Conservation (phyloP, 2,113 vertebrate species). For the Chionodraco myersi region DNA sequence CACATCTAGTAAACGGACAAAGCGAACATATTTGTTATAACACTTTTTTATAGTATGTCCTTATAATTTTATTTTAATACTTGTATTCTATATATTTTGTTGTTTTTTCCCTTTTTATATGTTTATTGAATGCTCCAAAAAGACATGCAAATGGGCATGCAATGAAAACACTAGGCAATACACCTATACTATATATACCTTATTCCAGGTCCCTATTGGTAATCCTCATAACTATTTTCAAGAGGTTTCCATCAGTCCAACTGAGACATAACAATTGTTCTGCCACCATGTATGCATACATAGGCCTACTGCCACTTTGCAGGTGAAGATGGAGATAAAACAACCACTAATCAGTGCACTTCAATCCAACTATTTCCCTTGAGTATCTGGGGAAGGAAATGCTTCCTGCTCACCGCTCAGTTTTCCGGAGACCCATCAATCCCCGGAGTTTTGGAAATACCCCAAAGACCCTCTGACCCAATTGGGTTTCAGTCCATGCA, state of each 20-base stretch:
- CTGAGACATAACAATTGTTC: not conserved
- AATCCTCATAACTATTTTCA: not conserved
- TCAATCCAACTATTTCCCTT: constrained; percentile 4
- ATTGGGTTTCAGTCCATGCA: constrained; percentile 65
- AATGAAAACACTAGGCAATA: no score
- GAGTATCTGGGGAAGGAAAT: constrained; percentile 1
- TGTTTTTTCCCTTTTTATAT: no score
- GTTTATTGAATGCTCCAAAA: no score
- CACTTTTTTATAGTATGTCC: no score
- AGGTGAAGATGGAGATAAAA: not conserved
- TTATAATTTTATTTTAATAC: no score
- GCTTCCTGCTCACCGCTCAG: constrained; percentile 22
- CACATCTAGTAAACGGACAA: no score
- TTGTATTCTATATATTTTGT: no score
- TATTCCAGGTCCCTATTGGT: not conserved
- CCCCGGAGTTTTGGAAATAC: constrained; percentile 31
- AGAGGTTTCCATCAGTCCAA: not conserved
- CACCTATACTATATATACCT: no score
- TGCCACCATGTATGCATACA: not conserved
- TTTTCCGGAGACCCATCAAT: constrained; percentile 13
- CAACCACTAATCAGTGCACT: constrained; percentile 2
- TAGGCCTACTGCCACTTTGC: not conserved
- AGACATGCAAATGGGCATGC: no score
- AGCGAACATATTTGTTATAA: no score
- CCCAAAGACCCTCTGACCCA: constrained; percentile 66